These are phyloP conservation scores for Acropora yongei DNA, from an alignment of 64 coral and sea anemone species.

Conservation along the genomic window DNA sequence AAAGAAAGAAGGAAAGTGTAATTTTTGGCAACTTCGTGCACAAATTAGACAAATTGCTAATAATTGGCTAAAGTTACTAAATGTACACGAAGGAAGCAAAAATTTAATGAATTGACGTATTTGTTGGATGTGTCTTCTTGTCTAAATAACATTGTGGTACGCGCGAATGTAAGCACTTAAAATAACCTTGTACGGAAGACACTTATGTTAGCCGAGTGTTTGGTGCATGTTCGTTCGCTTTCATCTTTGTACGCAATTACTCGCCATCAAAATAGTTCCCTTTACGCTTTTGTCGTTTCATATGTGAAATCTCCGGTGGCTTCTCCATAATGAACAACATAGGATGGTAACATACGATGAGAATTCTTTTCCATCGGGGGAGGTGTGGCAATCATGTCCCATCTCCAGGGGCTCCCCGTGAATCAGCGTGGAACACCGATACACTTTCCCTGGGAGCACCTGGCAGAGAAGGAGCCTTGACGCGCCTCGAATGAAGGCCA, in stretches of 20 bases:
- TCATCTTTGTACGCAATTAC: background rate
- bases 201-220: too few species aligned
- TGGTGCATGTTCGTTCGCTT: too few species aligned
- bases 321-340: conserved; percentile 85
- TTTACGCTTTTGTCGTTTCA: background rate
- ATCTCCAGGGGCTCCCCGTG: conserved; percentile 76
- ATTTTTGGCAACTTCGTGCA: too few species aligned
- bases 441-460: conserved; percentile 81
- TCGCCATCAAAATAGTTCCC: background rate
- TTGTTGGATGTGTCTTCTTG: too few species aligned
- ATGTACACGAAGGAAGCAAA: too few species aligned
- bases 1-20: too few species aligned
- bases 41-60: too few species aligned
- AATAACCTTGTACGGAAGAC: too few species aligned
- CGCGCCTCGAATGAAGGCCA: conserved; percentile 81
- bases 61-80: too few species aligned
- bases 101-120: too few species aligned
- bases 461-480: conserved; percentile 83
- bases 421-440: conserved; percentile 80
- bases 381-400: conserved; percentile 83
- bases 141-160: too few species aligned
- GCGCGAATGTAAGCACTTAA: too few species aligned
- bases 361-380: conserved; percentile 87
- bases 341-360: conserved; percentile 80
- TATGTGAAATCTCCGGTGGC: conserved; percentile 77